phyloP scores from a whole-genome alignment of 2,113 vertebrate genomes.

The Sander lucioperca region DNA sequence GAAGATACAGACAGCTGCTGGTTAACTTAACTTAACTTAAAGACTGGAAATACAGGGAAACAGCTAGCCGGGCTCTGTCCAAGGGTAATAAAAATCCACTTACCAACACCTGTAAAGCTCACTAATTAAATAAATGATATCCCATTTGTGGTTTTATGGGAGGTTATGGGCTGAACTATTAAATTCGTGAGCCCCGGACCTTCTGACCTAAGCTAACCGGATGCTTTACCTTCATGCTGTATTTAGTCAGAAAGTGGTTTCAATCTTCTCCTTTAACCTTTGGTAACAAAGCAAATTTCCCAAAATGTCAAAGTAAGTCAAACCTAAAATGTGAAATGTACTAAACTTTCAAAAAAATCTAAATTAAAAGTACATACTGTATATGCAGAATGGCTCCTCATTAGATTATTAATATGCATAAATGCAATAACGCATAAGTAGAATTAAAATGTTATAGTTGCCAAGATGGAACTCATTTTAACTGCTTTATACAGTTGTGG shows the following conservation, averaged over 20 bases:
- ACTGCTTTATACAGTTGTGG: neutral
- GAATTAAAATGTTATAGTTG: neutral
- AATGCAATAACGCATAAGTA: neutral
- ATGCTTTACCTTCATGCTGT: neutral
- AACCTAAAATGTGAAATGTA: neutral
- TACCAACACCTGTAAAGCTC: neutral
- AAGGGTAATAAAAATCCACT: neutral
- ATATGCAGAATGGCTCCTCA: neutral
- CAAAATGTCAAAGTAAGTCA: neutral
- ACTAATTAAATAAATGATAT: neutral
- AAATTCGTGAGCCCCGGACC: too few relatives aligned
- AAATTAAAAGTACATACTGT: too few relatives aligned
- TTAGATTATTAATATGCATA: neutral
- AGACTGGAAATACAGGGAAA: neutral
- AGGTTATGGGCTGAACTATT: neutral
- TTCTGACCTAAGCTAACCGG: neutral
- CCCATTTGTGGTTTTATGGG: neutral
- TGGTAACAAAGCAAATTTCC: too few relatives aligned
- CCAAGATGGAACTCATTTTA: neutral
- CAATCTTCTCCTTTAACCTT: too few relatives aligned
- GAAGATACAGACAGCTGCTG: neutral
- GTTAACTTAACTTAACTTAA: constrained; percentile 7
- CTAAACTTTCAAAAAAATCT: too few relatives aligned
- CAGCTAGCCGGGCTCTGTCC: neutral
- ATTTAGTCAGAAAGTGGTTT: neutral